Evolutionary conservation across 1,140 invertebrate species (phyloP).

Genomic region (Zophobas morio): DNA sequence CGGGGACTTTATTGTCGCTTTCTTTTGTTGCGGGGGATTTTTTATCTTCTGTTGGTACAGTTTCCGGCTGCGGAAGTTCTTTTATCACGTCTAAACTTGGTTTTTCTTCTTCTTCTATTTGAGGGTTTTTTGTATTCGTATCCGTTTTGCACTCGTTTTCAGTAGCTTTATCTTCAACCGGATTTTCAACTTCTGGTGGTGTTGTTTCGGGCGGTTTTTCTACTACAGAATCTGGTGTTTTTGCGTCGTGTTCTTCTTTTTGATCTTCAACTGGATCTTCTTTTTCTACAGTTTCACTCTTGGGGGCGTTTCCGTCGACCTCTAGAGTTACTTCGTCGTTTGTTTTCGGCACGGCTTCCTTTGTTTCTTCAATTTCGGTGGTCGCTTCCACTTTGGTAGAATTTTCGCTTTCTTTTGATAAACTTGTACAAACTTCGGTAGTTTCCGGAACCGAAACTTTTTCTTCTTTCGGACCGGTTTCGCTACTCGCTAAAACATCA

Average conservation of each 20-base stretch:
- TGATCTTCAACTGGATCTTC: constrained; percentile 10
- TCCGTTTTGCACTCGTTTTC: too few species aligned
- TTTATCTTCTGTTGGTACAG: too few species aligned
- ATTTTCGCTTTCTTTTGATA: background rate
- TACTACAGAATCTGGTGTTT: too few species aligned
- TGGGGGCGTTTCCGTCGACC: constrained; percentile 12
- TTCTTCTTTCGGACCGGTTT: background rate
- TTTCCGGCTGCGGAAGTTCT: too few species aligned
- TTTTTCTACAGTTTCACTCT: constrained; percentile 18
- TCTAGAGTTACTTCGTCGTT: background rate
- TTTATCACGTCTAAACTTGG: too few species aligned
- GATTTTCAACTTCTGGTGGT: too few species aligned
- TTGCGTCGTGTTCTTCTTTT: background rate
- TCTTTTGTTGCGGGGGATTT: too few species aligned
- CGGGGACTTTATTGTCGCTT: too few species aligned
- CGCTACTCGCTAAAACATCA: background rate
- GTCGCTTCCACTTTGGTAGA: background rate
- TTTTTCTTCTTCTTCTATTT: too few species aligned
- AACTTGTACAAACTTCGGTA: background rate
- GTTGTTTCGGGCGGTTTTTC: too few species aligned
- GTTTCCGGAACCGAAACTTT: background rate
- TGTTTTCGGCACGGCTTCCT: background rate
- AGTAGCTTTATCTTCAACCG: too few species aligned
- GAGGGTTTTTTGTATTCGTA: too few species aligned
- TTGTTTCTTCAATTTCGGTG: background rate